These are phyloP conservation scores for Hipparchia semele DNA, from an alignment of 2,888 invertebrate genomes.

Conservation along the genomic window DNA sequence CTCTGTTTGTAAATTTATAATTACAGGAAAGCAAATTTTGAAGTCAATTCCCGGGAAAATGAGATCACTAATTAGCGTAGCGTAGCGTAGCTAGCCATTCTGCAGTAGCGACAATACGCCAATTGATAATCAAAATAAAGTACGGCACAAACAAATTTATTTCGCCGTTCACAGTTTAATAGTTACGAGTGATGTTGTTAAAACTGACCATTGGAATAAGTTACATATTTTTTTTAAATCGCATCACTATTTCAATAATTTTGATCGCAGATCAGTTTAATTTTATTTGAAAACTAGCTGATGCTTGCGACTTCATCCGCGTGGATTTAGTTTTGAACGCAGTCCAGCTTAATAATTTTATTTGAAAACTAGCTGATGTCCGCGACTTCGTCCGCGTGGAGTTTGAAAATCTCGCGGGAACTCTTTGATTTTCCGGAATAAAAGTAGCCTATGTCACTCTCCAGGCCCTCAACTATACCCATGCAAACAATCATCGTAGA, in stretches of 20 bases:
- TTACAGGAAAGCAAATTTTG: conserved; percentile 43
- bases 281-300: too few relatives aligned
- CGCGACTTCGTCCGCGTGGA: too few relatives aligned
- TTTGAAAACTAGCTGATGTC: too few relatives aligned
- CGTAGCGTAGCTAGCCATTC: conserved; percentile 26
- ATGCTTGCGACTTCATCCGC: too few relatives aligned
- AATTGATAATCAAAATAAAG: conserved; percentile 39
- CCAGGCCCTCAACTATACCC: too few relatives aligned
- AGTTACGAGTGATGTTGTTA: conserved; percentile 16
- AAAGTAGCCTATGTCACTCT: too few relatives aligned
- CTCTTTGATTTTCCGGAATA: too few relatives aligned
- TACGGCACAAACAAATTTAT: conserved; percentile 19
- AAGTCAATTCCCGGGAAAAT: conserved; percentile 41
- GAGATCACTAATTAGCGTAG: conserved; percentile 44
- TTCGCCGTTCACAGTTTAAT: conserved; percentile 22
- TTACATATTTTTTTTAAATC: conserved; percentile 14
- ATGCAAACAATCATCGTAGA: too few relatives aligned
- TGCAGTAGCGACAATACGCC: conserved; percentile 30
- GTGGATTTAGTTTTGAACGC: too few relatives aligned
- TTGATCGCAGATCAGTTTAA: background rate
- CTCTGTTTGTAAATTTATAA: conserved; percentile 43
- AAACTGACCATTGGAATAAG: conserved; percentile 21
- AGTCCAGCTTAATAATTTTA: too few relatives aligned
- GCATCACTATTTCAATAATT: background rate
- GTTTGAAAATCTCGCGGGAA: too few relatives aligned